Evolutionary conservation across 2,888 invertebrate species (phyloP), one percentile per base, ranked within the genome.

Genomic region (Saturnia pavonia): DNA sequence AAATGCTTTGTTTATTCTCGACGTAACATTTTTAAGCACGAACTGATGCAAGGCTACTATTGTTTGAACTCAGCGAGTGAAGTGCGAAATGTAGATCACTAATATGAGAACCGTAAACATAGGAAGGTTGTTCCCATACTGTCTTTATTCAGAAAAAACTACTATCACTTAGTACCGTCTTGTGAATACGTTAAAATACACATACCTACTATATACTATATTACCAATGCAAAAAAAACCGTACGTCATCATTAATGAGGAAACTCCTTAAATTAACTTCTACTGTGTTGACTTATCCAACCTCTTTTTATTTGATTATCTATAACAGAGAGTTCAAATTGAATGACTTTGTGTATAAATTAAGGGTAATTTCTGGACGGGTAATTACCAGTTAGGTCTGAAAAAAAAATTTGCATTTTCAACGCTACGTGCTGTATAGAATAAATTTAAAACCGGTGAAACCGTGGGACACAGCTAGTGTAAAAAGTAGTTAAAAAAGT

Each of bases 1-100:
- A 82, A 82, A 70, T 81, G 80, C 78, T 79, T 80, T 81, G 80
- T 80, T 80, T 74, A 75, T 79, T 80, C 74, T 78, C 80, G 77
- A 80, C 79, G 82, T 80, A 85, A 82, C 74, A 73, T 73, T 80
- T 76, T 76, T 69, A 74, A 75, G 75, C 76, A 77, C 76, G 80
- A 82, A 85, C 83, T 82, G 80, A 80, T 82, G 86, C 88, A 88
- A 88, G 89, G 88, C 80, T 87, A 79, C 80, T 75, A 78, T 83
- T 86, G 85, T 88, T 85, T 82, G 83, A 76, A 72, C 73, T 70
- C 67, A 72, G 72, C 75, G 74, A 81, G 77, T 78, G 72, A 78
- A 79, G 80, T 80, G 84, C 83, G 77, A 83, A 84, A 86, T 80
- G 75, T 83, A 72, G 84, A 83, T 79, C 83, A 82, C 81, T 79